Evolutionary conservation across 92 coral and sea anemone species (phyloP), one percentile per base, ranked within the genome.

Genomic region (Scolanthus callimorphus): DNA sequence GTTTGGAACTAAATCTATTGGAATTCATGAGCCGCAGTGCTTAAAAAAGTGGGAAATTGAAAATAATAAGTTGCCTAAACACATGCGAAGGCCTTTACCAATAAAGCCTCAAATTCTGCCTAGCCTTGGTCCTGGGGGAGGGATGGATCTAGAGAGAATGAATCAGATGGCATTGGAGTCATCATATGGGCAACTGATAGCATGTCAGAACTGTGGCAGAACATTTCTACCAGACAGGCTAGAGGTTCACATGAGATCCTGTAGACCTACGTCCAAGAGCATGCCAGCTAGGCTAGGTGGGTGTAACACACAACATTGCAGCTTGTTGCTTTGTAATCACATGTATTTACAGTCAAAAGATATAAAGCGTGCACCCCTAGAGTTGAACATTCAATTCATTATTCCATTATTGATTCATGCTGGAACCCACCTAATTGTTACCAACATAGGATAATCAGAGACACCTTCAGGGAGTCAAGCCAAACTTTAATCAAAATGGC

Each of bases 1-100:
- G 60, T 94, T 94, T 73, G 99, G 99, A 41, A 81, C 90, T 11
- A 80, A 85, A 46, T 94, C 99, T 6, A 89, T 94, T n/a, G 53
- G 90, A 1, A 94, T 94, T 21, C 99, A 94, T 50, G 99, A 94
- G 39, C 99, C 99, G 1, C 99, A 94, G 25, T 94, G 99, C 57
- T 52, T 94, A 17, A 89, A 94, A 17, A 94, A 94, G 50, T 89
- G 97, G 99, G 96, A 89, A 61, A 20, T 84, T 30, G 99, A 94
- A 55, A 94, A 94, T 60, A 77, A 71, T 27, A 62, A 60, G 25
- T 65, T 94, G n/a, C 97, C 99, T 0, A 94, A 81, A 59, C 77
- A 77, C 54, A 45, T 89, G 75, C 83, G 85, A 3, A 77, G 99
- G 51, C 94, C 95, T 17, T 59, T 60, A 0, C 99, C 99, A 27